Percentiles rank a stretch among this genome's conserved stretches.
Evolutionary conservation across 2,113 vertebrate genomes (phyloP).

Genomic region (Gulo gulo): DNA sequence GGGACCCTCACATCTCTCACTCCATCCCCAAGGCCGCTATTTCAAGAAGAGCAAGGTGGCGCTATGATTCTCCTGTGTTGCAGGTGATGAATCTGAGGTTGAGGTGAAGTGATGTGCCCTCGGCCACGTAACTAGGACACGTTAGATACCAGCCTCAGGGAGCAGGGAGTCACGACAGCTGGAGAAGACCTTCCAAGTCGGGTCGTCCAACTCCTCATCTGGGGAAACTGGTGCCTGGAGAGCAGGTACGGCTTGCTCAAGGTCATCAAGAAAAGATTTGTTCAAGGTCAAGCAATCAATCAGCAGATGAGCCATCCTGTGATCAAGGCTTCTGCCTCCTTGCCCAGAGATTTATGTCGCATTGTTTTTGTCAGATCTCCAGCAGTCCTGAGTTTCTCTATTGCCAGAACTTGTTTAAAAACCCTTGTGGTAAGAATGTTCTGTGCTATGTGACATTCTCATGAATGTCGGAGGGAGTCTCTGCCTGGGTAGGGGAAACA

Average conservation of each 20-base stretch:
- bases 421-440: background rate
- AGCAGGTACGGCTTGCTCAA: background rate
- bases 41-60: background rate
- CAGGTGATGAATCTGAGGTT: background rate
- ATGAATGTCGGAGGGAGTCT: background rate
- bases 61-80: background rate
- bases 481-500: background rate
- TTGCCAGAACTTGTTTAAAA: conserved; percentile 30
- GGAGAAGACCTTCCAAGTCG: background rate
- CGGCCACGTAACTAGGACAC: background rate
- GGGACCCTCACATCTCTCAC: no score
- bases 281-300: background rate
- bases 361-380: background rate
- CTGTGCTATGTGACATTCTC: background rate
- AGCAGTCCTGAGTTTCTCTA: background rate
- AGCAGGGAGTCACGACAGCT: background rate
- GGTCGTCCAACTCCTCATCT: background rate
- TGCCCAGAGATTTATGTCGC: background rate
- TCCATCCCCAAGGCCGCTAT: background rate
- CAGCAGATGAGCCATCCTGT: background rate
- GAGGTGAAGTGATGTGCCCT: background rate
- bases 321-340: background rate
- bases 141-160: background rate
- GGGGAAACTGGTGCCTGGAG: background rate
- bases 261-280: background rate